phyloP scores from a whole-genome alignment of 1,140 invertebrate species.

The Parapsyche elsis region DNA sequence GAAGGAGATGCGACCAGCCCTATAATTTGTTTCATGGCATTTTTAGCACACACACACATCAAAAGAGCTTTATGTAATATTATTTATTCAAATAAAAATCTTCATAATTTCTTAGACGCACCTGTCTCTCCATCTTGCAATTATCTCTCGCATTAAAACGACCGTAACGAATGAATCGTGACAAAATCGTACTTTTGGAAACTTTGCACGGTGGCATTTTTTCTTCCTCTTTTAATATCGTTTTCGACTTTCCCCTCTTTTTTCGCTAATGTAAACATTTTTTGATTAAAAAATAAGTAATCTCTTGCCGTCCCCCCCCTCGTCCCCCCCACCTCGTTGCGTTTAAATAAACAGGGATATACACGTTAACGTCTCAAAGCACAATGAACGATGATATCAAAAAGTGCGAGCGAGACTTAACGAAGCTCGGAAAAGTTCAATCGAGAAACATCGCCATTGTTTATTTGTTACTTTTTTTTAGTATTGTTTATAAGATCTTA shows the following conservation, averaged over 20 bases:
- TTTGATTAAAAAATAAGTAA: slow-evolving; percentile 54
- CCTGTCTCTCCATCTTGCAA: background rate
- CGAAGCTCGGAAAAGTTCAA: too few species aligned
- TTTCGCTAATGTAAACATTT: slow-evolving; percentile 15
- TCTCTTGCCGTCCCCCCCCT: slow-evolving; percentile 9
- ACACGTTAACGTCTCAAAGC: too few species aligned
- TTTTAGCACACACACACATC: background rate
- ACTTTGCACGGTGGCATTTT: slow-evolving; percentile 46
- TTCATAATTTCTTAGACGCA: background rate
- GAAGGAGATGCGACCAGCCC: background rate
- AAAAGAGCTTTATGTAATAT: background rate
- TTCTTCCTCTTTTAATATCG: slow-evolving; percentile 37
- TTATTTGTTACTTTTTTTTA: too few species aligned
- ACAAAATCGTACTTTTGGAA: slow-evolving; percentile 53
- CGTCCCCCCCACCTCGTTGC: background rate
- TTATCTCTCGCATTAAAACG: slow-evolving; percentile 50
- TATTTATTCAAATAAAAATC: background rate
- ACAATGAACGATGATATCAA: too few species aligned
- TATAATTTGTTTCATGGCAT: slow-evolving; percentile 21
- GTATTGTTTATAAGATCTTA: too few species aligned
- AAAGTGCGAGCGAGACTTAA: too few species aligned
- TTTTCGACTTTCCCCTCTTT: slow-evolving; percentile 23
- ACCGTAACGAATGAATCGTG: slow-evolving; percentile 55
- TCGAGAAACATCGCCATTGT: too few species aligned
- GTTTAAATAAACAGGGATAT: too few species aligned